Evolutionary conservation across 2,113 vertebrate species (phyloP).

Genomic region (Noturus placidus): DNA sequence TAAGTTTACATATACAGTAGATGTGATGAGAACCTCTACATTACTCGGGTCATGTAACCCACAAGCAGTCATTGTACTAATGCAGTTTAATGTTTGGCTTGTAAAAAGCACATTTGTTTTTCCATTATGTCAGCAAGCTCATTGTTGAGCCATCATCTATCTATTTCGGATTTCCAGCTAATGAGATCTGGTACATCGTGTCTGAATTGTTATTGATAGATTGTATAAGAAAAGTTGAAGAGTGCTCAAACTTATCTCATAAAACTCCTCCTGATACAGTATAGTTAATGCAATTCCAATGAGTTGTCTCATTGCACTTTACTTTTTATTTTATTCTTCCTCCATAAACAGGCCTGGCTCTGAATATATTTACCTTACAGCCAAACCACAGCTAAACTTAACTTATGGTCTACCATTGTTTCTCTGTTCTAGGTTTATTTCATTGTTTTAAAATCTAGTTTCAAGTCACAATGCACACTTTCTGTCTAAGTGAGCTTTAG

Average conservation of each 20-base stretch:
- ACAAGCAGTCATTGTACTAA: constrained; percentile 11
- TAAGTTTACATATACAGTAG: background rate
- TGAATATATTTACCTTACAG: background rate
- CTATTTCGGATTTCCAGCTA: background rate
- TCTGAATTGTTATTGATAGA: background rate
- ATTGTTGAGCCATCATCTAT: background rate
- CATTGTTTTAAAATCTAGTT: background rate
- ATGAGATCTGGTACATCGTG: background rate
- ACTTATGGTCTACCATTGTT: background rate
- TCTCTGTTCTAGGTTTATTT: background rate
- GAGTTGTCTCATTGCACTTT: background rate
- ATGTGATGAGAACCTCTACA: background rate
- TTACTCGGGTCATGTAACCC: background rate
- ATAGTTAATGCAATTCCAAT: background rate
- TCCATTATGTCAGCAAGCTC: constrained; percentile 27
- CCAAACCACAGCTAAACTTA: background rate
- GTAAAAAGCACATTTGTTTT: constrained; percentile 2
- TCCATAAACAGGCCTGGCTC: background rate
- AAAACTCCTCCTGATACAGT: background rate
- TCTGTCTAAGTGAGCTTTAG: background rate
- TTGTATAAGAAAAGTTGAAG: background rate
- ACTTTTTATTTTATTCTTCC: background rate
- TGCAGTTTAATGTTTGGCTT: background rate
- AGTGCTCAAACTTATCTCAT: background rate
- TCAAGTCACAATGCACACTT: background rate